A percentile compares a stretch with the other conserved stretches of the same genome.
Evolutionary conservation across 2,113 vertebrate species (phyloP).

Genomic region (Thryonomys swinderianus): DNA sequence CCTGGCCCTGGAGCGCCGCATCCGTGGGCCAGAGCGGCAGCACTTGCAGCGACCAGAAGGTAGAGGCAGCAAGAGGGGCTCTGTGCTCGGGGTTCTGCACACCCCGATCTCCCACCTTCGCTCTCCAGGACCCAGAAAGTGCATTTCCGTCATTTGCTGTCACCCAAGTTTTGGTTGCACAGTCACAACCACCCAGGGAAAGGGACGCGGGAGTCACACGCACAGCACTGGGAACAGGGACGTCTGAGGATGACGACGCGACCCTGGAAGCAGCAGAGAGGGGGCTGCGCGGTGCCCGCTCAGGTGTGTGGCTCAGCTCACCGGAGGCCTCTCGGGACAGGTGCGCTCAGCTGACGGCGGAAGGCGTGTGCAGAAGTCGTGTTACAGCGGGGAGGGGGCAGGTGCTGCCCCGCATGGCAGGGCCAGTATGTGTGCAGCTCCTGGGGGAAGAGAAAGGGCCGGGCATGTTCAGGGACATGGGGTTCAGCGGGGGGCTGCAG

Average conservation of each 20-base stretch:
- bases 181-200: background rate
- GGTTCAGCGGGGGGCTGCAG: background rate
- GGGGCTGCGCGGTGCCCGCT: rapidly evolving
- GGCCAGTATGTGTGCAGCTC: background rate
- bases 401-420: background rate
- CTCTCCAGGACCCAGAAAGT: background rate
- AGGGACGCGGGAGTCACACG: background rate
- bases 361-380: background rate
- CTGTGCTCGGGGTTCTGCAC: background rate
- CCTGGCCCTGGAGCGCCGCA: rapidly evolving
- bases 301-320: background rate
- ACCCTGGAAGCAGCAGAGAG: too few species aligned
- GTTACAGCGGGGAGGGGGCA: background rate
- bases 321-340: background rate
- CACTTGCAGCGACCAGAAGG: background rate
- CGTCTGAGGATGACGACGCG: background rate
- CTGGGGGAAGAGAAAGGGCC: background rate
- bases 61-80: background rate
- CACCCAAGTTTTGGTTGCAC: background rate
- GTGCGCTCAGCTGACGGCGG: background rate
- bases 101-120: background rate
- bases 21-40: background rate
- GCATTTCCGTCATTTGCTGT: background rate
- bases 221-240: background rate
- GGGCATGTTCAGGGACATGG: background rate